A percentile compares a stretch with the other conserved stretches of the same genome.
Evolutionary conservation across 1,140 invertebrate species (phyloP).

Genomic region (Amphibalanus amphitrite): DNA sequence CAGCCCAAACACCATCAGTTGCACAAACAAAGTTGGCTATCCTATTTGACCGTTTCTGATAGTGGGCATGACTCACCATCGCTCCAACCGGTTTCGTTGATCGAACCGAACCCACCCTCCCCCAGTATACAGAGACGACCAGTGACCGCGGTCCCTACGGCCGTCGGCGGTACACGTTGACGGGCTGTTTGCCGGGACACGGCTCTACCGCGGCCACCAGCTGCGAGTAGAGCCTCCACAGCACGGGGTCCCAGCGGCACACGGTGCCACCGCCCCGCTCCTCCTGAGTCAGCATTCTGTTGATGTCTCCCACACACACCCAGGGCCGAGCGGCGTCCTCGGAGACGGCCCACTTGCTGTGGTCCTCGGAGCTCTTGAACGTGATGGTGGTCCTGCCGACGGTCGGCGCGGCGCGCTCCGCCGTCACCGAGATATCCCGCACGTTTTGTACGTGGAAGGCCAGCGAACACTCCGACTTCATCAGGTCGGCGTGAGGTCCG

Average conservation of each 20-base stretch:
- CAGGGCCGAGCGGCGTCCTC: slow-evolving; percentile 36
- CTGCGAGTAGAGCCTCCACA: slow-evolving; percentile 36
- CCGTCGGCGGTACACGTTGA: neutral
- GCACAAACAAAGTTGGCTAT: no score
- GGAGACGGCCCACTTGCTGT: slow-evolving; percentile 80
- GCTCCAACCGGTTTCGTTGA: no score
- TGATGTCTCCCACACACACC: slow-evolving; percentile 84
- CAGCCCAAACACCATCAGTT: no score
- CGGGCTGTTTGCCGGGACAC: slow-evolving; percentile 13
- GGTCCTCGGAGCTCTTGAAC: slow-evolving; percentile 60
- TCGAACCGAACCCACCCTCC: no score
- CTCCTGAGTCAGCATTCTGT: slow-evolving; percentile 65
- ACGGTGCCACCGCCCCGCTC: slow-evolving; percentile 62
- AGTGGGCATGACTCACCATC: no score
- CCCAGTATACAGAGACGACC: no score
- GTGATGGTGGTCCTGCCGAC: slow-evolving; percentile 22
- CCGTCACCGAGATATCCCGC: slow-evolving; percentile 43
- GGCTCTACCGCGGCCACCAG: slow-evolving; percentile 20
- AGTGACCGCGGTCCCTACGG: no score
- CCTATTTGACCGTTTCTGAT: no score
- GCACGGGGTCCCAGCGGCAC: slow-evolving; percentile 37
- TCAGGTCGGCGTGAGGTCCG: slow-evolving; percentile 39
- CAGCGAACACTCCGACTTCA: slow-evolving; percentile 43
- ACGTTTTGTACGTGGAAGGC: slow-evolving; percentile 42
- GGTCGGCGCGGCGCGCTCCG: slow-evolving; percentile 24